Percentiles rank a stretch among this genome's conserved stretches.
Conservation (phyloP, 2,113 vertebrate species). For the Cavia porcellus region DNA sequence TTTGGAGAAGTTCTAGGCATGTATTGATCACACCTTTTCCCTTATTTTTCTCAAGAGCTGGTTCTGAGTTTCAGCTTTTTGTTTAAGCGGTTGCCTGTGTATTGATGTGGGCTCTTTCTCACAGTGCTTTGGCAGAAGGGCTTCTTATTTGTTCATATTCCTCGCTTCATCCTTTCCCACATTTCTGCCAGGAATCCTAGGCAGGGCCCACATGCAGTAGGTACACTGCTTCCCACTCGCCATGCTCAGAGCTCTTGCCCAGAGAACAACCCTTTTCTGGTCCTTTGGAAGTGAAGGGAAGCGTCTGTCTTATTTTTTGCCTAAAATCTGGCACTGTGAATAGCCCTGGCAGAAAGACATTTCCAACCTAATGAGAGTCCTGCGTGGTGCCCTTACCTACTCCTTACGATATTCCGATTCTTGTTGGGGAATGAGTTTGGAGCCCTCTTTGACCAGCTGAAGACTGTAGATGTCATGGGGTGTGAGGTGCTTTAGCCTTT, state of each 20-base stretch:
- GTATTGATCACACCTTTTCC: neutral
- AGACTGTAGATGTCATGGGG: neutral
- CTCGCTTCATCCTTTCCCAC: neutral
- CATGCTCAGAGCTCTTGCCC: neutral
- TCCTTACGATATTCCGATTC: neutral
- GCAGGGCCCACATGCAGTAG: neutral
- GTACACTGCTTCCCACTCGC: neutral
- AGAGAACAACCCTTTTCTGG: neutral
- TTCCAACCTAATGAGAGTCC: conserved; percentile 21
- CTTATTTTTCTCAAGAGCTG: neutral
- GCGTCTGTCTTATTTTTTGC: neutral
- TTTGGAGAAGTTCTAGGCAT: too few relatives aligned
- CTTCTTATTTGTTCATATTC: neutral
- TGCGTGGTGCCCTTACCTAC: neutral
- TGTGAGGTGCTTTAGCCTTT: neutral
- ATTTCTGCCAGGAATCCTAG: neutral
- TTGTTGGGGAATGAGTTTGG: neutral
- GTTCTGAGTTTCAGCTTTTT: conserved; percentile 6
- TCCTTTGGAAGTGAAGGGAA: neutral
- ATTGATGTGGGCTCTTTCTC: neutral
- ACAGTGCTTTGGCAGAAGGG: neutral
- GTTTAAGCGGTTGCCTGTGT: neutral
- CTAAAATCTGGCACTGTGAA: conserved; percentile 44
- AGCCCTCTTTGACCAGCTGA: neutral
- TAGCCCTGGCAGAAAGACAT: neutral